Percentiles rank a stretch among this genome's conserved stretches.
Evolutionary conservation across 2,113 vertebrate species (phyloP).

Genomic region (Corydoras maculifer): DNA sequence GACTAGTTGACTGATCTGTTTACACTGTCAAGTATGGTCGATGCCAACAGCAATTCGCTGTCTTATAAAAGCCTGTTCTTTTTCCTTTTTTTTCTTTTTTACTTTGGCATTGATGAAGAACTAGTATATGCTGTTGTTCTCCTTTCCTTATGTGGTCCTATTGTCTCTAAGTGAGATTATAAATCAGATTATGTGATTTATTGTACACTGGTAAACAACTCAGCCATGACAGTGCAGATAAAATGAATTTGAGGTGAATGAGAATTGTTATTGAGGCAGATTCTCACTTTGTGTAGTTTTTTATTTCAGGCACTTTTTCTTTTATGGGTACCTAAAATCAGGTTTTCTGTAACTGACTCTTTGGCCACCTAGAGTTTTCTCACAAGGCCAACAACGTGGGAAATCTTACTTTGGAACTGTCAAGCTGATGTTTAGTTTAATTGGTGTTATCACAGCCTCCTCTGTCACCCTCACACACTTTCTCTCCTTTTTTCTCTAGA

Average conservation of each 20-base stretch:
- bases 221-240: conserved; percentile 7
- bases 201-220: conserved; percentile 27
- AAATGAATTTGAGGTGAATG: conserved; percentile 16
- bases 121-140: conserved; percentile 17
- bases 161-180: conserved; percentile 22
- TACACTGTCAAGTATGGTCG: conserved; percentile 44
- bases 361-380: conserved; percentile 1
- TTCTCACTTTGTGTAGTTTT: conserved; percentile 7
- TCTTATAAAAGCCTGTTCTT: conserved; percentile 35
- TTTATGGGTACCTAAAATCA: no score
- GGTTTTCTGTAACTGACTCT: conserved; percentile 4
- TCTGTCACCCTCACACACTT: conserved; percentile 1
- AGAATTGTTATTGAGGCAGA: background rate
- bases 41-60: conserved; percentile 37
- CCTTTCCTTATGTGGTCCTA: conserved; percentile 25
- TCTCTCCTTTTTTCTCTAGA: conserved; percentile 20
- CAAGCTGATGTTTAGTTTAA: conserved; percentile 30
- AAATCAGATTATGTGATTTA: conserved; percentile 18
- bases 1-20: conserved; percentile 46
- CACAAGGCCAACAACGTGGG: conserved; percentile 23
- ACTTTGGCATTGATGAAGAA: conserved; percentile 39
- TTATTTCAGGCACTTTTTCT: no score
- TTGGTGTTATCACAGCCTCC: conserved; percentile 19
- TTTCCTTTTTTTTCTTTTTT: conserved; percentile 39
- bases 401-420: background rate